Conservation (phyloP, 92 coral and sea anemone species). For the Paramuricea clavata region DNA sequence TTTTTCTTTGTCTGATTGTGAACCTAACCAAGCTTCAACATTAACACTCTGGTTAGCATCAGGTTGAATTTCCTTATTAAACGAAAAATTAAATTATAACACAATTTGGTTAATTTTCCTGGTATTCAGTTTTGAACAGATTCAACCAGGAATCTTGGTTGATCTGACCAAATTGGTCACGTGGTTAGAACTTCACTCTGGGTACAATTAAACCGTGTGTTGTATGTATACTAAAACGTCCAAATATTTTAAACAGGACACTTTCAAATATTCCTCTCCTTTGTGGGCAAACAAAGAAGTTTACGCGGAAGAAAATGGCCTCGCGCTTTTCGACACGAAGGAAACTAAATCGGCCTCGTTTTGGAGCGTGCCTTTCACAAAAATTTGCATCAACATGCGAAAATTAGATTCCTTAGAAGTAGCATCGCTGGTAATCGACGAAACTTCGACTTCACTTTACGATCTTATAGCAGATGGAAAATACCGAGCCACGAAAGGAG, state of each 20-base stretch:
- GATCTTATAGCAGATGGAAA: conserved; percentile 39
- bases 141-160: too few relatives aligned
- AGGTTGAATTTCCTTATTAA: too few relatives aligned
- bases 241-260: conserved; percentile 9
- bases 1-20: too few relatives aligned
- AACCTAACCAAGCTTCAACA: too few relatives aligned
- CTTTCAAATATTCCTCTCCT: conserved; percentile 45
- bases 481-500: conserved; percentile 35
- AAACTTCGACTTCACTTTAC: conserved; percentile 25
- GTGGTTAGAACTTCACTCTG: too few relatives aligned
- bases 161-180: too few relatives aligned
- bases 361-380: conserved; percentile 22
- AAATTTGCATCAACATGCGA: conserved; percentile 36
- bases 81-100: too few relatives aligned
- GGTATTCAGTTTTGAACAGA: too few relatives aligned
- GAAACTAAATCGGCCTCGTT: conserved; percentile 29
- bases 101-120: too few relatives aligned
- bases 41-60: too few relatives aligned
- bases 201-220: too few relatives aligned
- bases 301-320: conserved; percentile 26
- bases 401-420: background rate
- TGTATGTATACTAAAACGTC: too few relatives aligned
- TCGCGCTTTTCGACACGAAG: conserved; percentile 31
- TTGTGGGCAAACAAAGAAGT: conserved; percentile 43
- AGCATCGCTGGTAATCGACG: conserved; percentile 27